These are phyloP conservation scores for Tethya wilhelma DNA, from an alignment of 37 sponge, comb jelly and placozoan species.

Conservation along the genomic window DNA sequence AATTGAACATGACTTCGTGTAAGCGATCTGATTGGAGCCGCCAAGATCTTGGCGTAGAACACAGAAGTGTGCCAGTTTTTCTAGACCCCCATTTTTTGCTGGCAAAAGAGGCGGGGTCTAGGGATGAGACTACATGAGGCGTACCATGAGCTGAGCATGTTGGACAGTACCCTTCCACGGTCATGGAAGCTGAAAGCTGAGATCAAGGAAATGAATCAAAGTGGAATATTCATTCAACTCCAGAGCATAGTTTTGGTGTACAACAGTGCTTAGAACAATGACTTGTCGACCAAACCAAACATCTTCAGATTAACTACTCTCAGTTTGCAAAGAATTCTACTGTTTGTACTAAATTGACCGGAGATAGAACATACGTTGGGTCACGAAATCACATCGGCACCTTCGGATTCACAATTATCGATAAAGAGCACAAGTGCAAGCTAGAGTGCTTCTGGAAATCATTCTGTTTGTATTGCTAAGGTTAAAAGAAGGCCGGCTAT, in stretches of 20 bases:
- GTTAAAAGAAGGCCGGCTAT: background rate
- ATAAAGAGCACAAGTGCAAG: background rate
- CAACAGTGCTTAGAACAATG: too few relatives aligned
- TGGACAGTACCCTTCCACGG: background rate
- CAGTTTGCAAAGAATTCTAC: background rate
- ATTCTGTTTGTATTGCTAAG: background rate
- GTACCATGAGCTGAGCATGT: background rate
- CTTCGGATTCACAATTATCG: background rate
- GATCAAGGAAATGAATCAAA: background rate
- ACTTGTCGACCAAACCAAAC: too few relatives aligned
- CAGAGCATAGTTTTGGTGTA: background rate
- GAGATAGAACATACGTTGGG: background rate
- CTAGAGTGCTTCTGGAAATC: background rate
- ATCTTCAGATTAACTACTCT: too few relatives aligned
- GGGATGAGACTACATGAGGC: too few relatives aligned
- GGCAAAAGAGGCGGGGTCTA: too few relatives aligned
- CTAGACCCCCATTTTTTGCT: too few relatives aligned
- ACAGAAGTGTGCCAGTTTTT: too few relatives aligned
- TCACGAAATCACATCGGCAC: background rate
- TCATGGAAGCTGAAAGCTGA: background rate
- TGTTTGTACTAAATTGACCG: background rate
- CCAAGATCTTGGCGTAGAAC: too few relatives aligned
- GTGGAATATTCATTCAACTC: background rate
- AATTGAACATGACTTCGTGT: too few relatives aligned
- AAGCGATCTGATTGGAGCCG: too few relatives aligned